phyloP scores from a whole-genome alignment of 2,113 vertebrate genomes.

The Eolophus roseicapilla region DNA sequence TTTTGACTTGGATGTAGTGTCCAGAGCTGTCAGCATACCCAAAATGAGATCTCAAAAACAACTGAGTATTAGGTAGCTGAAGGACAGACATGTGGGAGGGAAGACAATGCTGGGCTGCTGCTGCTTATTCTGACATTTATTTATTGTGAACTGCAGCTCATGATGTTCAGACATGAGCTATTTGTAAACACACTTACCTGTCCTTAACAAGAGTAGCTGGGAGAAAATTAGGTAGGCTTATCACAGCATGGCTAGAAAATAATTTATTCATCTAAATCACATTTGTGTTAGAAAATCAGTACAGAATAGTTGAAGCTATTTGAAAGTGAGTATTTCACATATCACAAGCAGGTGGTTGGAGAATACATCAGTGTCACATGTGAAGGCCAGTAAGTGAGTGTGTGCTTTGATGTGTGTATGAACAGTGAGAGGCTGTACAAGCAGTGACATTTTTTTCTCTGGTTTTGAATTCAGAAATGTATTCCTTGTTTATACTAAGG shows the following conservation, averaged over 20 bases:
- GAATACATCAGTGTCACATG: background rate
- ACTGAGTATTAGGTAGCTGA: background rate
- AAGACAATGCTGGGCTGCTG: background rate
- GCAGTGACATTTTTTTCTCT: background rate
- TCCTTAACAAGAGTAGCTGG: background rate
- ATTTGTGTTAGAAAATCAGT: conserved; percentile 2
- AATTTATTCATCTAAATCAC: background rate
- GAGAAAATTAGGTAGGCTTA: conserved; percentile 12
- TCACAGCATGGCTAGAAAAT: background rate
- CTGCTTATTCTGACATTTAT: background rate
- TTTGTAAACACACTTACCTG: conserved; percentile 9
- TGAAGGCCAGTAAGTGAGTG: background rate
- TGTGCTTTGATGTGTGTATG: background rate
- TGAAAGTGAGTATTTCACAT: background rate
- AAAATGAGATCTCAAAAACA: conserved; percentile 29
- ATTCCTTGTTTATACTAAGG: background rate
- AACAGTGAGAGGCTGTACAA: background rate
- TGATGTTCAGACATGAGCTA: background rate
- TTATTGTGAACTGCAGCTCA: background rate
- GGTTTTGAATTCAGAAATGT: background rate
- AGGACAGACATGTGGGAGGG: background rate
- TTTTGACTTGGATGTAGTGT: background rate
- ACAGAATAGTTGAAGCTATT: background rate
- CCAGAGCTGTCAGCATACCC: background rate
- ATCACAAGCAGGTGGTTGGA: background rate